Evolutionary conservation across 2,113 vertebrate genomes (phyloP).

Genomic region (Caranx melampygus): DNA sequence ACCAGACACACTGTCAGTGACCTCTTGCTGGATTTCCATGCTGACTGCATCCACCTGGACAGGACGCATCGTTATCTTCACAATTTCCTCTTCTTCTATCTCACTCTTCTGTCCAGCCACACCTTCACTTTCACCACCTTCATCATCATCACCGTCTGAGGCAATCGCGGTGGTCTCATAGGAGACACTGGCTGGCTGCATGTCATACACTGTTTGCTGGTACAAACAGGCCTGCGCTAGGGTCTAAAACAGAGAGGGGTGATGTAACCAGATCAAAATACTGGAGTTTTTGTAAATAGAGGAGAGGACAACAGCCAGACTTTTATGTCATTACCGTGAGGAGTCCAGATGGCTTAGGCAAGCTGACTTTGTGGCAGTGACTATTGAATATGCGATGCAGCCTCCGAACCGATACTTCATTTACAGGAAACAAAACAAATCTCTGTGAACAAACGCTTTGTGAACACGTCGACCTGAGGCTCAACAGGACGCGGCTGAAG

Average conservation of each 20-base stretch:
- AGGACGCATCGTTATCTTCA: background rate
- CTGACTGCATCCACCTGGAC: background rate
- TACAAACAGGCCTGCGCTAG: background rate
- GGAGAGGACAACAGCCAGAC: background rate
- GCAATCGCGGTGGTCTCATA: background rate
- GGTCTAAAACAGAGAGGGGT: conserved; percentile 17
- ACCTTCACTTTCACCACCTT: background rate
- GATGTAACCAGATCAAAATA: background rate
- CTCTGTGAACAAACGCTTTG: background rate
- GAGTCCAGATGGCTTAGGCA: background rate
- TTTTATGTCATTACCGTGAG: conserved; percentile 48
- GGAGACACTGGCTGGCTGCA: conserved; percentile 40
- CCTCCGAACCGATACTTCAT: background rate
- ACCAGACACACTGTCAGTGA: conserved; percentile 27
- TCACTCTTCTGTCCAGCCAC: background rate
- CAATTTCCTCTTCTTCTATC: background rate
- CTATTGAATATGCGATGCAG: background rate
- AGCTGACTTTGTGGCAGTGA: background rate
- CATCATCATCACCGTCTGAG: conserved; percentile 35
- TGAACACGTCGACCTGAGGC: conserved; percentile 11
- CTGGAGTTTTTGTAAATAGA: too few species aligned
- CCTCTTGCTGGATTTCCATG: conserved; percentile 30
- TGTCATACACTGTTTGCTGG: conserved; percentile 6
- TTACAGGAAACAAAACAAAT: background rate
- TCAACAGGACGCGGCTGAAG: conserved; percentile 42